Base-by-base conservation (phyloP, 2,797 vertebrate species). In the Podarcis lilfordi region DNA sequence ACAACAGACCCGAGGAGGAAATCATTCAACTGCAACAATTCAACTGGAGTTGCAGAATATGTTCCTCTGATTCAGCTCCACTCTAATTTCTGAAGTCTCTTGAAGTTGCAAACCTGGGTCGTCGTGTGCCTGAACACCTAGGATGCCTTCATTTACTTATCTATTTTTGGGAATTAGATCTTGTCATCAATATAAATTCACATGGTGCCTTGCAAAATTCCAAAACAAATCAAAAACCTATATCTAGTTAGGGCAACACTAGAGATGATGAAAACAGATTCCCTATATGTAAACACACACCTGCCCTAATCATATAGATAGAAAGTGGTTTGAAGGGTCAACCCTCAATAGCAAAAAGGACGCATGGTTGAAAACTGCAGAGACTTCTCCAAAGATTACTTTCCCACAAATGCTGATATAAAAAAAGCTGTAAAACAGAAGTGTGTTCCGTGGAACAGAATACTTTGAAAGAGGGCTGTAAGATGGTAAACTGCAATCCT, bases 1-100 rank as follows among this genome's bases (percentile, higher is more conserved):
- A 87, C 69, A 72, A 79, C 83, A 86, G 29, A 74, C 82, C 68
- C n/a, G 61, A 81, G 88, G 61, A 85, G 80, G 84, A 84, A 88
- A 88, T 80, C 29, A 88, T 80, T 82, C 82, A 80, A 21, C 55
- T 61, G 25, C 82, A 37, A 10, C 72, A 45, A 23, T 80, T 85
- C 50, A 84, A 35, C 45, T 76, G 64, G 69, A 61, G 29, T 29
- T 61, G 35, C 10, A 59, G 19, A 55, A 59, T 19, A 71, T 3
- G 25, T 55, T 45, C 1, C 23, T 86, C 68, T 71, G 40, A 61
- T 72, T 71, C 64, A 59, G 43, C 50, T n/a, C 77, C 43, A 77
- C 37, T 69, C n/a, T 83, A 69, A 68, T 83, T 76, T 50, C 40
- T n/a, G 19, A 64, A 29, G 40, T 77, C 11, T 29, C 29, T 40